Evolutionary conservation across 2,797 vertebrate genomes (phyloP).

Genomic region (Myotis pilosus): DNA sequence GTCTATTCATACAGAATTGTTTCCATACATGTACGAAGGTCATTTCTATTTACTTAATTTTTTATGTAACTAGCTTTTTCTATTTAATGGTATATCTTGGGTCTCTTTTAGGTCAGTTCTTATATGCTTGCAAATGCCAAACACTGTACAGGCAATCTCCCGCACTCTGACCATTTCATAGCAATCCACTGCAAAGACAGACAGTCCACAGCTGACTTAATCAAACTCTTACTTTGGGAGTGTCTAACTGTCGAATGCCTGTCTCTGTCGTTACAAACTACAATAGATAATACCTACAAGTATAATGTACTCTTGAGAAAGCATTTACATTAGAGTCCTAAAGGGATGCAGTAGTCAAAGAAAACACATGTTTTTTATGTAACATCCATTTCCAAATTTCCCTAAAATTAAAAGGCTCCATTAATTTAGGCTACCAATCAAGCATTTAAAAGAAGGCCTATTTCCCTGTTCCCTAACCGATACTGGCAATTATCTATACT

Average conservation of each 20-base stretch:
- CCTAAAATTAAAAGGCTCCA: not conserved
- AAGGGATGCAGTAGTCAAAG: not conserved
- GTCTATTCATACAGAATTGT: not conserved
- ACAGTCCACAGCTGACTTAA: not conserved
- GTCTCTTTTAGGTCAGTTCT: not conserved
- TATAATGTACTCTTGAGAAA: not conserved
- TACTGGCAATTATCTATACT: not conserved
- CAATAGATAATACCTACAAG: not conserved
- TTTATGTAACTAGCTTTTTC: constrained; percentile 25
- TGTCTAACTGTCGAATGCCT: not conserved
- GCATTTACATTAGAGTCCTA: not conserved
- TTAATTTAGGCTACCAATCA: not conserved
- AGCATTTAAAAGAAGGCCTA: not conserved
- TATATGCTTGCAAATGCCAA: not conserved
- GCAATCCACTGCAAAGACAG: not conserved
- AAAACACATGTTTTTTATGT: not conserved
- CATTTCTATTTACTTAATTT: not conserved
- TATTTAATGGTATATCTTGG: not conserved
- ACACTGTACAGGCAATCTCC: not conserved
- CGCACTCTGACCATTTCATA: not conserved
- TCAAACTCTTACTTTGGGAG: not conserved
- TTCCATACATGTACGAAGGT: not conserved
- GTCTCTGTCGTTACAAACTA: not conserved
- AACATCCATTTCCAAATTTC: constrained; percentile 30
- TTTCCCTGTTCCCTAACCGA: not conserved